A percentile compares a stretch with the other conserved stretches of the same genome.
These are phyloP conservation scores for Blastobasis adustella DNA, from an alignment of 2,888 invertebrate species.

Conservation along the genomic window DNA sequence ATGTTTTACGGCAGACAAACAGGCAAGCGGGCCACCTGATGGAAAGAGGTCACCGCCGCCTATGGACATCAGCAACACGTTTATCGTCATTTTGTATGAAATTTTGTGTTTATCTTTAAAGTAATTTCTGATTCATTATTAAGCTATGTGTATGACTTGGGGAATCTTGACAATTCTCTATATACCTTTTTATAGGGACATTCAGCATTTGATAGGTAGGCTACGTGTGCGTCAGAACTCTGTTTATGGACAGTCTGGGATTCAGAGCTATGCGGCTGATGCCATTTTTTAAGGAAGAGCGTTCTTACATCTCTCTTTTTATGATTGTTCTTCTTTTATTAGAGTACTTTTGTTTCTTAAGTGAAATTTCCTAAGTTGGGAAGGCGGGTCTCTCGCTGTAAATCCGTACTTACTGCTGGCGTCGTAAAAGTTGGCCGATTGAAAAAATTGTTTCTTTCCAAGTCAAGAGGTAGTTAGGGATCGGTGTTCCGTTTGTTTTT, in stretches of 20 bases:
- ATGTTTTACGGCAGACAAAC: too few species aligned
- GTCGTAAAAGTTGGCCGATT: slow-evolving; percentile 64
- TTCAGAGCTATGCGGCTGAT: slow-evolving; percentile 13
- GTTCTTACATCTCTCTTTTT: slow-evolving; percentile 60
- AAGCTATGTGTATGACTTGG: neutral
- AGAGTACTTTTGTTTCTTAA: slow-evolving; percentile 71
- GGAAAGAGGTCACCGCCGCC: too few species aligned
- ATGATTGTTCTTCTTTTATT: slow-evolving; percentile 74
- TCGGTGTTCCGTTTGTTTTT: slow-evolving; percentile 21
- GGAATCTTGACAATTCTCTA: neutral
- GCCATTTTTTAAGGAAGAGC: slow-evolving; percentile 47
- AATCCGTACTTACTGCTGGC: slow-evolving; percentile 65
- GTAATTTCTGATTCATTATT: neutral
- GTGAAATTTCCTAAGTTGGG: slow-evolving; percentile 68
- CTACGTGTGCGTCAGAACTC: slow-evolving; percentile 4
- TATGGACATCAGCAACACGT: too few species aligned
- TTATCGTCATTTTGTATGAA: too few species aligned
- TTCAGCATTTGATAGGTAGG: neutral
- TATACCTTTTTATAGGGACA: neutral
- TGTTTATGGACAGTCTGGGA: slow-evolving; percentile 14
- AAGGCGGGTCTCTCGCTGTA: slow-evolving; percentile 59
- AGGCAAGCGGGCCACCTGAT: too few species aligned
- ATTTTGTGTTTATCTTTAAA: too few species aligned
- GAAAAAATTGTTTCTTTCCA: slow-evolving; percentile 54
- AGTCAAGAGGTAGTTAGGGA: slow-evolving; percentile 15